Conservation (phyloP, 2,888 invertebrate species). For the Epiblema foenella region DNA sequence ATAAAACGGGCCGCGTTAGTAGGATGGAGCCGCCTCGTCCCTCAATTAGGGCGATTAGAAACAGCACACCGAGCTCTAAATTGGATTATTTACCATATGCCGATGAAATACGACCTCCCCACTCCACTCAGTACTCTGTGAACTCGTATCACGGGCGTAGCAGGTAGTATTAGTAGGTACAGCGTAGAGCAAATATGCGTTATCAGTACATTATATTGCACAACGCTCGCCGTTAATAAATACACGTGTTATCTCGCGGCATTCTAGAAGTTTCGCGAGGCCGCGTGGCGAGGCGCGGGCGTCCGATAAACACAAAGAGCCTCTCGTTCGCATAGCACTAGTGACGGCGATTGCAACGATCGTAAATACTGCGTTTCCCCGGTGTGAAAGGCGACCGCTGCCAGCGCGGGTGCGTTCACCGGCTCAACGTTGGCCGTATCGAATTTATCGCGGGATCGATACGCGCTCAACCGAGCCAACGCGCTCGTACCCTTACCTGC, state of each 20-base stretch:
- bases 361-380: slow-evolving; percentile 71
- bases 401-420: slow-evolving; percentile 75
- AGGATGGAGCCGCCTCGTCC: slow-evolving; percentile 61
- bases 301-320: slow-evolving; percentile 50
- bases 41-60: slow-evolving; percentile 71
- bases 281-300: slow-evolving; percentile 68
- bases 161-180: slow-evolving; percentile 31
- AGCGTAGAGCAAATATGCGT: slow-evolving; percentile 46
- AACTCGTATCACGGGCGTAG: slow-evolving; percentile 52
- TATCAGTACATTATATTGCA: slow-evolving; percentile 66
- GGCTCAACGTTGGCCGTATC: slow-evolving; percentile 64
- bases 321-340: slow-evolving; percentile 48
- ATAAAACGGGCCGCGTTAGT: slow-evolving; percentile 59
- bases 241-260: slow-evolving; percentile 72
- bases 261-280: slow-evolving; percentile 75
- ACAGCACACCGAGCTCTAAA: slow-evolving; percentile 61
- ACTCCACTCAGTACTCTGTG: slow-evolving; percentile 50
- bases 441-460: slow-evolving; percentile 81
- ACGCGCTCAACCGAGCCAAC: slow-evolving; percentile 63
- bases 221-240: slow-evolving; percentile 69
- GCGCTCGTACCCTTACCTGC: slow-evolving; percentile 63
- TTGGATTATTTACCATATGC: slow-evolving; percentile 61
- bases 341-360: slow-evolving; percentile 58
- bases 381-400: slow-evolving; percentile 74
- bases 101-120: slow-evolving; percentile 55